Evolutionary conservation across 2,113 vertebrate species (phyloP), one percentile per base, ranked within the genome.

Genomic region (Corythornis vintsioides): DNA sequence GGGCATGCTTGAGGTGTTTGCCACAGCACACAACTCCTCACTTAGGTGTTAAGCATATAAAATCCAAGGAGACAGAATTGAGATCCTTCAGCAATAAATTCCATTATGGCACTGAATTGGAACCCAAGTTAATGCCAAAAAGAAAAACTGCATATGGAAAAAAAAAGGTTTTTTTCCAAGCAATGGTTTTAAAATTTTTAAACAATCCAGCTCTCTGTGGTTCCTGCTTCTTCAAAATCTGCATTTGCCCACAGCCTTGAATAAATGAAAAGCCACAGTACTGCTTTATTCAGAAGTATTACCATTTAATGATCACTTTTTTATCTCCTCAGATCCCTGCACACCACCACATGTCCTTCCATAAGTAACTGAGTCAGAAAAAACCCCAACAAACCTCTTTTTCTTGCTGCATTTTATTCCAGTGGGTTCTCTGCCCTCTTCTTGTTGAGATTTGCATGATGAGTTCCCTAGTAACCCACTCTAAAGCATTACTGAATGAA

Each of bases 221-320:
- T 95, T 94, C 50, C 31, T 83, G 9, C 79, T 94, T 91, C 79
- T 93, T 96, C 86, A 90, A 90, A 88, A 67, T 83, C 76, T 93
- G 69, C 18, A 3, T 89, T 93, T 95, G 56, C 83, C 77, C 67
- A 64, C 88, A 80, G 47, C 63, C 72, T 93, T 1, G 11, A 91
- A 80, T 90, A 89, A 92, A 87, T 80, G 52, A 80, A 94, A 80
- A 63, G 53, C 22, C 29, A 20, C 19, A 7, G 53, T 60, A 47
- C 65, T 93, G 33, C 72, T 92, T 40, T 95, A 33, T 64, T 92
- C 56, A 86, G 60, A 55, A 88, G 57, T 66, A 67, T 45, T 75
- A 43, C 67, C 29, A 70, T 83, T 86, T 87, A 79, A 56, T 35
- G 29, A 75, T 64, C 24, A 60, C 43, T 80, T 92, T 78, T 85